These are phyloP conservation scores for Schizopygopsis malacanthus DNA, from an alignment of 2,797 vertebrate genomes.

Conservation along the genomic window DNA sequence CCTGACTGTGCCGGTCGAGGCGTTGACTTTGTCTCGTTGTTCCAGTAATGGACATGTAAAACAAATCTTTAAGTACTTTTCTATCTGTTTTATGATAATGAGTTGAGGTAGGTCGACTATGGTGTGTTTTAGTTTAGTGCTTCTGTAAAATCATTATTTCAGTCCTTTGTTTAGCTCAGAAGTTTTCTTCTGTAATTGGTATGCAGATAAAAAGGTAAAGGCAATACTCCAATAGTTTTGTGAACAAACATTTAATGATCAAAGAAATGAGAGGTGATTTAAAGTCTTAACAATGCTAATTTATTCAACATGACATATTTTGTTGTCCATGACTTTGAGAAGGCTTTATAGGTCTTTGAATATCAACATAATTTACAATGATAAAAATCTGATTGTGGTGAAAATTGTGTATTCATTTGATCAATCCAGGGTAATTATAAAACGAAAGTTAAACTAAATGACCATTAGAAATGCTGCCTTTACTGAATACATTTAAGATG, in stretches of 20 bases:
- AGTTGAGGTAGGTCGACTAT: neutral
- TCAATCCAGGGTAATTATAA: neutral
- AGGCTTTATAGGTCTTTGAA: slow-evolving; percentile 30
- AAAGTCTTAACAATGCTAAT: neutral
- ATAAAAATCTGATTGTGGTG: neutral
- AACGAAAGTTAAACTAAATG: neutral
- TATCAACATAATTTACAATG: neutral
- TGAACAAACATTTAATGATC: neutral
- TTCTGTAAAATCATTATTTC: neutral
- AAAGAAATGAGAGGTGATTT: neutral
- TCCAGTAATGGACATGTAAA: slow-evolving; percentile 69
- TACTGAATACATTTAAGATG: neutral
- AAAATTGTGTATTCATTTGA: neutral
- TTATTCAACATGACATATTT: slow-evolving; percentile 23
- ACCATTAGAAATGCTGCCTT: neutral
- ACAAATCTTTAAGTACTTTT: slow-evolving; percentile 69
- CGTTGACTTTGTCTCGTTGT: slow-evolving; percentile 62
- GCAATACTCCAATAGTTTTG: neutral
- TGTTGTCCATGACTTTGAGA: slow-evolving; percentile 30
- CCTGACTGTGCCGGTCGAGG: slow-evolving; percentile 56
- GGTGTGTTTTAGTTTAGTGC: neutral
- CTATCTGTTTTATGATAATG: slow-evolving; percentile 62
- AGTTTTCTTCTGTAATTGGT: neutral
- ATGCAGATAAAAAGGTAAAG: neutral
- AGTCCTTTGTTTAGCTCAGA: neutral